phyloP scores from a whole-genome alignment of 2,113 vertebrate genomes.

The Pelecanus crispus region DNA sequence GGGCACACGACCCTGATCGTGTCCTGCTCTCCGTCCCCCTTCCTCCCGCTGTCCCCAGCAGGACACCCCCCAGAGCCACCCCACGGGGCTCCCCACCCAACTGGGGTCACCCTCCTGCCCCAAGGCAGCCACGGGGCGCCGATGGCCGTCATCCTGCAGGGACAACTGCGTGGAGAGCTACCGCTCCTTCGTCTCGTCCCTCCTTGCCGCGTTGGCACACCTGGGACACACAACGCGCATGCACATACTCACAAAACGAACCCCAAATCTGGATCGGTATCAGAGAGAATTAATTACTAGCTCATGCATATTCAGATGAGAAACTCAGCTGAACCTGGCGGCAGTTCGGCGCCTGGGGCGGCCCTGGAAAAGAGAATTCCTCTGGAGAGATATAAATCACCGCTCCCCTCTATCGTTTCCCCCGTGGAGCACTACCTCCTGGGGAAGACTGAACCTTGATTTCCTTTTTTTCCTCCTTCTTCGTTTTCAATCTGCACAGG shows the following conservation, averaged over 20 bases:
- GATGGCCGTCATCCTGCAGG: neutral
- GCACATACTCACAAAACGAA: slow-evolving; percentile 7
- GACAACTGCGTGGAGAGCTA: neutral
- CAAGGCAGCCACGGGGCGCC: neutral
- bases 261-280: slow-evolving; percentile 54
- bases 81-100: neutral
- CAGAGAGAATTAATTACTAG: slow-evolving; percentile 65
- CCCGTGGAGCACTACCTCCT: neutral
- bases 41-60: neutral
- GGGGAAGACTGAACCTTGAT: slow-evolving; percentile 47
- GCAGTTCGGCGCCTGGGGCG: slow-evolving; percentile 4
- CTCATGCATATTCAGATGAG: slow-evolving; percentile 59
- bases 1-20: rapidly evolving
- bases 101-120: neutral
- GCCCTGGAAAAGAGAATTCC: slow-evolving; percentile 46
- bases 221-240: neutral
- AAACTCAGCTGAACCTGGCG: slow-evolving; percentile 58
- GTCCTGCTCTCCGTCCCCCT: neutral
- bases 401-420: slow-evolving; percentile 15
- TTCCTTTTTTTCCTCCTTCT: slow-evolving; percentile 31
- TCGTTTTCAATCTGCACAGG: slow-evolving; percentile 40
- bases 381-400: slow-evolving; percentile 49
- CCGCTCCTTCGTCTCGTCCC: neutral
- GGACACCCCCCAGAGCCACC: neutral
- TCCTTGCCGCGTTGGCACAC: neutral